phyloP scores from a whole-genome alignment of 2,797 vertebrate genomes.

The Hipposideros larvatus region DNA sequence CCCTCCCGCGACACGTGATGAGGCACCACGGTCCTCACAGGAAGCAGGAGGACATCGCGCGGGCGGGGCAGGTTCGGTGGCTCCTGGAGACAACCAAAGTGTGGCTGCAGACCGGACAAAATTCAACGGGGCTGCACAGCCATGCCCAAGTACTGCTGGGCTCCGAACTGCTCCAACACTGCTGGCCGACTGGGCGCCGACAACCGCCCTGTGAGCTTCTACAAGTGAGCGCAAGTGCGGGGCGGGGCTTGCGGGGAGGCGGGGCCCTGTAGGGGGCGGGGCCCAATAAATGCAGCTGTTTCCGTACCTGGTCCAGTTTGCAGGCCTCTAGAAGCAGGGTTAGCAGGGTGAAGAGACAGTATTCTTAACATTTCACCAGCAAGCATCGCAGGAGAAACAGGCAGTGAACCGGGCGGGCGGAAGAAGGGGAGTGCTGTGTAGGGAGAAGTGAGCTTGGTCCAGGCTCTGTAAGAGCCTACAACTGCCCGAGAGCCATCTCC shows the following conservation, averaged over 20 bases:
- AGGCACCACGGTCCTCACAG: neutral
- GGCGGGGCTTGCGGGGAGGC: neutral
- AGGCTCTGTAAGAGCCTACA: neutral
- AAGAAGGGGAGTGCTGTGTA: neutral
- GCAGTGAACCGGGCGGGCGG: neutral
- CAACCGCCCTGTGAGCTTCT: constrained; percentile 86
- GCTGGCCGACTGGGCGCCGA: constrained; percentile 81
- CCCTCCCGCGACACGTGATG: neutral
- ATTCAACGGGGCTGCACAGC: neutral
- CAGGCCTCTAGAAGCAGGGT: neutral
- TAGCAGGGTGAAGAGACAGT: neutral
- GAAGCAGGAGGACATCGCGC: neutral
- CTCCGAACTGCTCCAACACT: constrained; percentile 87
- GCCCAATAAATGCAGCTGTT: accelerated
- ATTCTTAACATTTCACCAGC: neutral
- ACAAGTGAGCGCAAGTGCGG: constrained; percentile 86
- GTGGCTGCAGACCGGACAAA: neutral
- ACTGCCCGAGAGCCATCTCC: neutral
- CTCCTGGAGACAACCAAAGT: neutral
- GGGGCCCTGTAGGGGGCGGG: neutral
- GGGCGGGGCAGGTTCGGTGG: neutral
- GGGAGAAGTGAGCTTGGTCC: neutral
- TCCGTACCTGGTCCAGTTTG: accelerated
- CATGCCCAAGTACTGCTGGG: constrained; percentile 89
- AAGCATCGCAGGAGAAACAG: neutral